Evolutionary conservation across 1,140 invertebrate species (phyloP), one percentile per base, ranked within the genome.

Genomic region (Ips nitidus): DNA sequence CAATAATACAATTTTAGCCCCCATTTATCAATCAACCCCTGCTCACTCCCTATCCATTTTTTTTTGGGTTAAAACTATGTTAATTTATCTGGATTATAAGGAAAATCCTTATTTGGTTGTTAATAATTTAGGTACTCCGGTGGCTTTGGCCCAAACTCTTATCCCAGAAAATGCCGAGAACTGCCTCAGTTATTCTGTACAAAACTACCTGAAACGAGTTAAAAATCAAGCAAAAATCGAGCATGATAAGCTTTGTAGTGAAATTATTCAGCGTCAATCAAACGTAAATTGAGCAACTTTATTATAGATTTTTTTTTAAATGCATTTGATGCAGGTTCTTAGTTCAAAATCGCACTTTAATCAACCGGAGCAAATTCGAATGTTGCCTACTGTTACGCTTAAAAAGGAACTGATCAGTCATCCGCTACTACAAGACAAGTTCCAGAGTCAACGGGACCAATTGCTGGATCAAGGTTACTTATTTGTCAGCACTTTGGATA

Each of bases 141-240:
- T 90, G n/a, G 89, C 89, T 4, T 78, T 95, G 61, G 86, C 93
- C 37, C 89, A 91, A 76, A 90, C 87, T 57, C 83, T 98, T 52
- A 89, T 98, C 59, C 94, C 95, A 1, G 95, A 98, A 75, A 93
- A 89, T 69, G 88, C 95, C 81, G 96, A 98, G 75, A 97, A 94
- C 80, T 93, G 92, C 71, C 83, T 98, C 42, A 97, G 94, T 74
- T 98, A 95, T 79, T 93, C 90, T 66, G 94, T 99, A 4, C 86
- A 97, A 68, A 97, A 94, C 81, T 97, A 98, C 79, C 83, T 98
- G 71, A 99, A 98, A 81, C 89, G 94, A 78, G 84, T 98, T 69
- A 99, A 98, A 84, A 97, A 97, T 80, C 90, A 95, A 81, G 97
- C 96, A 8, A 98, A 98, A 82, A 86, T 91, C 59, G 96, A 98